A percentile compares a stretch with the other conserved stretches of the same genome.
Conservation (phyloP, 2,888 invertebrate genomes). For the Argynnis bischoffii region DNA sequence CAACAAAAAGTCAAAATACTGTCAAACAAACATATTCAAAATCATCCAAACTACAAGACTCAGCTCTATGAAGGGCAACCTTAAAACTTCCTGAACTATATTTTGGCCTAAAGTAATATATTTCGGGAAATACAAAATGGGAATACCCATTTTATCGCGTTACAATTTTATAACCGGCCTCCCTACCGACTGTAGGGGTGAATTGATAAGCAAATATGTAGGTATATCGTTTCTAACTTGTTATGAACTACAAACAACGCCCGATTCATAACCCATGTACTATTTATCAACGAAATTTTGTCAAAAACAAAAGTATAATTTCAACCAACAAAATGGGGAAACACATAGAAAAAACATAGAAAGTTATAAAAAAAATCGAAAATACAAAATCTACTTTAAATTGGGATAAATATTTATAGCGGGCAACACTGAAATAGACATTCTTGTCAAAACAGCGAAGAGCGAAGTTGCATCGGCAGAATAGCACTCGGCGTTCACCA, state of each 20-base stretch:
- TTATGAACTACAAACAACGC: constrained; percentile 14
- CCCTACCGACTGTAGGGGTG: constrained; percentile 24
- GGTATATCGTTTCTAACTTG: constrained; percentile 15
- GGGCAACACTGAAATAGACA: constrained; percentile 20
- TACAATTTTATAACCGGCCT: constrained; percentile 38
- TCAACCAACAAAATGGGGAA: too few species aligned
- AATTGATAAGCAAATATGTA: constrained; percentile 34
- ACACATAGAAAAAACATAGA: too few species aligned
- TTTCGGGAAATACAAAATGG: constrained; percentile 34
- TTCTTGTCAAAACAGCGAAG: constrained; percentile 14
- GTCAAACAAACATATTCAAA: not conserved
- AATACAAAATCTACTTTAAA: not conserved
- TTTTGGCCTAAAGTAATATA: constrained; percentile 12
- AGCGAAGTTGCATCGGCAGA: constrained; percentile 15
- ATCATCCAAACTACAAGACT: too few species aligned
- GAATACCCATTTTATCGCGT: constrained; percentile 41
- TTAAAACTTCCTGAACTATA: constrained; percentile 1
- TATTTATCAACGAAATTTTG: not conserved
- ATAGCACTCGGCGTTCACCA: constrained; percentile 20
- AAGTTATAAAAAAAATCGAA: not conserved
- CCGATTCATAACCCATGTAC: not conserved
- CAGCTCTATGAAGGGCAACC: not conserved
- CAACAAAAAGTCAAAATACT: not conserved
- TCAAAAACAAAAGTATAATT: too few species aligned
- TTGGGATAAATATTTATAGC: constrained; percentile 1